Base-by-base conservation (phyloP, 53 echinoderm and acorn worm species). In the Mesocentrotus franciscanus region DNA sequence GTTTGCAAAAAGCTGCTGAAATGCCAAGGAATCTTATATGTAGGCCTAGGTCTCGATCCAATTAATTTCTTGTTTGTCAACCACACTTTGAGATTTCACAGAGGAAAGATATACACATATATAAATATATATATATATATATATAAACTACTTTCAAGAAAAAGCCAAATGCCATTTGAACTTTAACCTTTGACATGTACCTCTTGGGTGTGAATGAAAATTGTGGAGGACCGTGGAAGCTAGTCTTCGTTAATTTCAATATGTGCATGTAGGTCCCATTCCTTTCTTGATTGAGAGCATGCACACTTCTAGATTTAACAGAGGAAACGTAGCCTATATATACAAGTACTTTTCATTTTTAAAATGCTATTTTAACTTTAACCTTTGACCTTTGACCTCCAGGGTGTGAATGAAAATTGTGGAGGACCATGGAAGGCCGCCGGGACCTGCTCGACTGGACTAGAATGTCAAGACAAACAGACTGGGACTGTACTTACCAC, bases 171-270 rank as follows among this genome's bases (percentile, higher is more conserved):
- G 49, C 6, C 49, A 49, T 49, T 49, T 49, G 5, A 49, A 49
- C 5, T 49, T 49, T 49, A 4, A 49, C 49, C 6, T 49, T 64
- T 64, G 15, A 18, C n/a, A n/a, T n/a, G n/a, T n/a, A 81, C 42
- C 42, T 81, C 42, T 22, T 42, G 81, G 81, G 81, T 18, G 22
- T 20, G 22, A 42, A 81, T 20, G 81, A 81, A 27, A 33, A 42
- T 6, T 81, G 81, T 42, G 81, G 81, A 36, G 81, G 81, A 81
- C 81, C 81, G 9, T 81, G 81, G 81, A 39, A 39, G 42, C n/a
- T n/a, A n/a, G 49, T 49, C 49, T 49, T 49, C 6, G 49, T 49
- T 4, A 49, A 49, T 49, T 5, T 49, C 6, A 49, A 49, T 49
- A 49, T n/a, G 6, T 49, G 3, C 39, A 39, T 3, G 39, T 39